Evolutionary conservation across 1,140 invertebrate genomes (phyloP).

Genomic region (Zaprionus africanus): DNA sequence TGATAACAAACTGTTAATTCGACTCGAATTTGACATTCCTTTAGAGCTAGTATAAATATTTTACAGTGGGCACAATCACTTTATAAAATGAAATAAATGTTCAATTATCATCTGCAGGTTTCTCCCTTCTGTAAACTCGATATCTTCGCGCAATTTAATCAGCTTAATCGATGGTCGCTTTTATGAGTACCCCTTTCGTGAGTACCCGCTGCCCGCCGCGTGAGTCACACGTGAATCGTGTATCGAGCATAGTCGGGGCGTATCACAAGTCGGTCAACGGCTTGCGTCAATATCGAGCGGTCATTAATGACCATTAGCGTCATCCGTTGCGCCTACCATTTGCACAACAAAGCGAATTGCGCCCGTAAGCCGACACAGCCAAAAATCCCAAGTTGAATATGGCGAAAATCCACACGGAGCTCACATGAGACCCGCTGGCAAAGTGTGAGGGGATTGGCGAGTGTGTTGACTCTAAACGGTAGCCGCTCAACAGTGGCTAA

Average conservation of each 20-base stretch:
- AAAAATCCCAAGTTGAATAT: constrained; percentile 27
- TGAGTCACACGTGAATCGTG: constrained; percentile 35
- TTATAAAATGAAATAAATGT: constrained; percentile 1
- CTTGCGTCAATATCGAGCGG: constrained; percentile 62
- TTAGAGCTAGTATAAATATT: background rate
- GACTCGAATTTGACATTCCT: background rate
- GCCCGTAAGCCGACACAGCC: constrained; percentile 40
- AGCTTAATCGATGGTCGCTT: constrained; percentile 23
- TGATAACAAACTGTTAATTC: constrained; percentile 1
- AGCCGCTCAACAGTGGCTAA: constrained; percentile 79
- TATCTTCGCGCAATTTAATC: background rate
- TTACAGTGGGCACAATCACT: background rate
- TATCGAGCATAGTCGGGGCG: constrained; percentile 2
- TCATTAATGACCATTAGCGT: constrained; percentile 61
- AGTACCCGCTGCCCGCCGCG: background rate
- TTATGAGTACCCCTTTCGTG: background rate
- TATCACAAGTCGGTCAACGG: constrained; percentile 63
- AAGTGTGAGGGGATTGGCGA: background rate
- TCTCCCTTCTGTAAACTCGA: background rate
- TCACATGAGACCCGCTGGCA: background rate
- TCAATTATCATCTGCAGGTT: background rate
- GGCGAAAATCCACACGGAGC: constrained; percentile 7
- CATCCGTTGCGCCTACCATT: constrained; percentile 24
- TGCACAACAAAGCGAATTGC: constrained; percentile 66
- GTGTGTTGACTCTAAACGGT: constrained; percentile 76